Evolutionary conservation across 2,797 vertebrate species (phyloP).

Genomic region (Coendou prehensilis): DNA sequence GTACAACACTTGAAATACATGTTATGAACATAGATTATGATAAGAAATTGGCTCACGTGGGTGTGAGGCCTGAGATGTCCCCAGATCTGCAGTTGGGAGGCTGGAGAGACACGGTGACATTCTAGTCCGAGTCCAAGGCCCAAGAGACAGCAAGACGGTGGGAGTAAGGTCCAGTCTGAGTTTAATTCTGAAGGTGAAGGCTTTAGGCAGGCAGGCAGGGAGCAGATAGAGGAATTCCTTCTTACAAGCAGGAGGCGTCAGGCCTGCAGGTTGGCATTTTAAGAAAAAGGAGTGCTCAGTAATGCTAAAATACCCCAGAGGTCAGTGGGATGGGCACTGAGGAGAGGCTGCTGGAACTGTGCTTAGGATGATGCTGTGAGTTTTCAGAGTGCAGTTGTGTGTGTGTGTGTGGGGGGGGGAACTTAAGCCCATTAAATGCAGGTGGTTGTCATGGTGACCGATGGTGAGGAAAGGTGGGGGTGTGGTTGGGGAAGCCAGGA

Average conservation of each 20-base stretch:
- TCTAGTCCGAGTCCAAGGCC: neutral
- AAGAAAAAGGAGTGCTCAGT: neutral
- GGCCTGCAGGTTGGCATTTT: neutral
- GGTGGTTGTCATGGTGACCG: neutral
- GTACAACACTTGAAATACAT: neutral
- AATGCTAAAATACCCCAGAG: neutral
- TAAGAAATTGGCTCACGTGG: neutral
- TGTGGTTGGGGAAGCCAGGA: neutral
- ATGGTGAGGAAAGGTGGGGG: neutral
- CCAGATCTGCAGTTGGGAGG: neutral
- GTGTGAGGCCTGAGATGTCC: neutral
- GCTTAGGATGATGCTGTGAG: neutral
- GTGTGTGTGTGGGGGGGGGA: neutral
- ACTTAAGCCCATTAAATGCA: neutral
- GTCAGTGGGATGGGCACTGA: neutral
- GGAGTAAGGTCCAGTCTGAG: neutral
- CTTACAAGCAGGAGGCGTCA: neutral
- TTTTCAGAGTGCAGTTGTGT: neutral
- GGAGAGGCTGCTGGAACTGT: neutral
- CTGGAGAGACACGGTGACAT: neutral
- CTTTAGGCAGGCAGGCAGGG: neutral
- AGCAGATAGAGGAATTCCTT: neutral
- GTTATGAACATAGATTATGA: neutral
- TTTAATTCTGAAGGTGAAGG: neutral
- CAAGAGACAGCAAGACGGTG: neutral